Evolutionary conservation across 2,113 vertebrate genomes (phyloP).

Genomic region (Myodes glareolus): DNA sequence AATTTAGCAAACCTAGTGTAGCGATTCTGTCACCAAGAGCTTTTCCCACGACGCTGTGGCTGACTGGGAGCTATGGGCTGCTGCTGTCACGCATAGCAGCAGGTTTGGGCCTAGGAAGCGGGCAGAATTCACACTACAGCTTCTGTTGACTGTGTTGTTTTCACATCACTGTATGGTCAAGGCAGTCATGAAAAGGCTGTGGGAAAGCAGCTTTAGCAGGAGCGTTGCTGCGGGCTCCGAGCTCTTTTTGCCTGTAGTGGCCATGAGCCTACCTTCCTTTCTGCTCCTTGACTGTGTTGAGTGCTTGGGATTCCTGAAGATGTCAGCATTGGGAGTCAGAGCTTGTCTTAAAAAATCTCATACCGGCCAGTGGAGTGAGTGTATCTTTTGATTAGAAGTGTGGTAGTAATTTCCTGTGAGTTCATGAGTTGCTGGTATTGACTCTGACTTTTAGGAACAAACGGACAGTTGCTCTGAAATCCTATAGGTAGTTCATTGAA

Average conservation of each 20-base stretch:
- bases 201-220: not conserved
- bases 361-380: not conserved
- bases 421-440: not conserved
- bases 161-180: not conserved
- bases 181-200: not conserved
- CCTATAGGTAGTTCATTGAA: slow-evolving; percentile 4
- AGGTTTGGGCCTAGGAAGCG: not conserved
- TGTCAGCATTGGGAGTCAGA: not conserved
- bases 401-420: slow-evolving; percentile 25
- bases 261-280: not conserved
- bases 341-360: not conserved
- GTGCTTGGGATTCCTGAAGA: not conserved
- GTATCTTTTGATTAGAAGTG: slow-evolving; percentile 3
- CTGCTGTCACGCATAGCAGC: not conserved
- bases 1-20: not conserved
- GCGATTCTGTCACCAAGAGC: not conserved
- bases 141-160: not conserved
- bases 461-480: not conserved
- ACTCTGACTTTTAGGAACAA: slow-evolving; percentile 40
- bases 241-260: not conserved
- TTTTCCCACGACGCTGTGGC: no score
- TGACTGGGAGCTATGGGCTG: not conserved
- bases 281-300: not conserved
- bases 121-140: not conserved
- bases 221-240: not conserved